These are phyloP conservation scores for Limulus polyphemus DNA, from an alignment of 2,888 invertebrate species.

Conservation along the genomic window DNA sequence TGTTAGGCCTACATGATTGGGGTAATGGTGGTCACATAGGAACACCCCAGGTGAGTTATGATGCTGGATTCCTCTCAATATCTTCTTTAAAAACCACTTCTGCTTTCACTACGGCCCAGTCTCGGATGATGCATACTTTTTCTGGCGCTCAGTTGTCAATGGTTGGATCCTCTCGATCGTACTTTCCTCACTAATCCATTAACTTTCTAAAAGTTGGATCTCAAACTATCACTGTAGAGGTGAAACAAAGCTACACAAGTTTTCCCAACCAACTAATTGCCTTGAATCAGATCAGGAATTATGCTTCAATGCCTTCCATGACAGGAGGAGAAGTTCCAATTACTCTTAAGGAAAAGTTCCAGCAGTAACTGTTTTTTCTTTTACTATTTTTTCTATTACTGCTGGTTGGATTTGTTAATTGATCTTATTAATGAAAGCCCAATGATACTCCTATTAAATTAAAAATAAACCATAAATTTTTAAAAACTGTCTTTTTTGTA, in stretches of 20 bases:
- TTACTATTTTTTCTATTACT: too few relatives aligned
- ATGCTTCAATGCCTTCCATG: conserved; percentile 68
- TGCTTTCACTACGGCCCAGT: conserved; percentile 82
- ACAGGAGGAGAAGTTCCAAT: conserved; percentile 20
- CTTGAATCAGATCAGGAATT: conserved; percentile 89
- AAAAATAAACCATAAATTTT: too few relatives aligned
- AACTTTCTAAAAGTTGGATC: conserved; percentile 37
- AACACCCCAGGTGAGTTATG: background rate
- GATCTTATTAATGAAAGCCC: too few relatives aligned
- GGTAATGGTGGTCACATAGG: background rate
- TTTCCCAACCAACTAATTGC: conserved; percentile 90
- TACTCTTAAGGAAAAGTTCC: conserved; percentile 22
- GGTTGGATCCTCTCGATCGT: conserved; percentile 35
- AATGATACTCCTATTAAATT: too few relatives aligned
- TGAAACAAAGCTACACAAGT: conserved; percentile 36
- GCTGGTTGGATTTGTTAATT: too few relatives aligned
- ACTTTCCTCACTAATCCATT: conserved; percentile 75
- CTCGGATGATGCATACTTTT: conserved; percentile 30
- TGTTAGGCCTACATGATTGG: background rate
- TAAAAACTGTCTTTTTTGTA: too few relatives aligned
- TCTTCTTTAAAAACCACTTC: conserved; percentile 31
- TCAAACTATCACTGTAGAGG: conserved; percentile 7
- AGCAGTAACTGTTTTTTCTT: conserved; percentile 14
- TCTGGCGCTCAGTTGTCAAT: conserved; percentile 28
- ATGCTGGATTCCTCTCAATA: background rate